phyloP scores from a whole-genome alignment of 2,888 invertebrate genomes.

The Cepaea hortensis region DNA sequence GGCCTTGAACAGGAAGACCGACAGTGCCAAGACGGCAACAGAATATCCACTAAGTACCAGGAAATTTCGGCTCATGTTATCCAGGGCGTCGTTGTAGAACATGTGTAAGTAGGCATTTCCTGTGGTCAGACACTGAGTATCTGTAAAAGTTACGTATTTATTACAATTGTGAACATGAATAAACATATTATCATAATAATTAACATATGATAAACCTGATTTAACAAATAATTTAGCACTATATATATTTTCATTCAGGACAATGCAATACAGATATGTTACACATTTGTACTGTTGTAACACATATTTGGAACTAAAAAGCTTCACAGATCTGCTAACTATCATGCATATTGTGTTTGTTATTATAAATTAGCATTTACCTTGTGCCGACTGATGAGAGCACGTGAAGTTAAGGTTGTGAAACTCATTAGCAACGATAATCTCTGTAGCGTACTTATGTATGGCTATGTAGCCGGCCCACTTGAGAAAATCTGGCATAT shows the following conservation, averaged over 20 bases:
- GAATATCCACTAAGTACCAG: slow-evolving; percentile 61
- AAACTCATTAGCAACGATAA: slow-evolving; percentile 70
- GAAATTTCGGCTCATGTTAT: slow-evolving; percentile 63
- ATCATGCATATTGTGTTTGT: no score
- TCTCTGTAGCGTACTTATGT: slow-evolving; percentile 68
- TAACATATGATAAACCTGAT: no score
- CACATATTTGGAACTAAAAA: neutral
- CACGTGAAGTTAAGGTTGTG: slow-evolving; percentile 63
- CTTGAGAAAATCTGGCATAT: slow-evolving; percentile 63
- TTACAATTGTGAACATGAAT: neutral
- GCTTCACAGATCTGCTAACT: no score
- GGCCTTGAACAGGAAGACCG: slow-evolving; percentile 61
- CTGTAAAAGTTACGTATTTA: slow-evolving; percentile 50
- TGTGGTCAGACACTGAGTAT: slow-evolving; percentile 56
- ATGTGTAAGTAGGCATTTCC: slow-evolving; percentile 61
- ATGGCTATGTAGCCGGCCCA: slow-evolving; percentile 65
- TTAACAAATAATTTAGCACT: neutral
- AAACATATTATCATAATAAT: no score
- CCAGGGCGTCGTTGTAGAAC: slow-evolving; percentile 62
- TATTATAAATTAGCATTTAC: neutral
- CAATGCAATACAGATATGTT: neutral
- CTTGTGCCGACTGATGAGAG: neutral
- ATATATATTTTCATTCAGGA: no score
- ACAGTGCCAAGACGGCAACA: slow-evolving; percentile 57
- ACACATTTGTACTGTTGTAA: neutral